Conservation (phyloP, 2,113 vertebrate genomes). For the Monopterus albus region DNA sequence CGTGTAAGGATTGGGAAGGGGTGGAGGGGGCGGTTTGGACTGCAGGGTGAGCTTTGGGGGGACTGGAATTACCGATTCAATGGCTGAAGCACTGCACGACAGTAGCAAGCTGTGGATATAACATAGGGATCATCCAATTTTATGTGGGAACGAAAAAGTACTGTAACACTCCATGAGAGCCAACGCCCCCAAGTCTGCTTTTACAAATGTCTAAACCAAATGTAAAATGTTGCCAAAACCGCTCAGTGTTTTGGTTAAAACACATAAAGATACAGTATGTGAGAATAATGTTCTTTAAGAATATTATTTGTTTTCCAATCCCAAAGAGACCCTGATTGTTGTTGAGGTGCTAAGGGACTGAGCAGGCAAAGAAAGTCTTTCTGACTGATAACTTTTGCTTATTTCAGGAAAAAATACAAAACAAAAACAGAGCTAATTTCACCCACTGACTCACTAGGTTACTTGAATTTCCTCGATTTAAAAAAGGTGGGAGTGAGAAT, state of each 20-base stretch:
- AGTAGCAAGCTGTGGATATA: conserved; percentile 61
- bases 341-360: conserved; percentile 24
- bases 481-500: conserved; percentile 7
- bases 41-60: conserved; percentile 58
- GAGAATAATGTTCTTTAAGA: conserved; percentile 30
- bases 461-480: conserved; percentile 5
- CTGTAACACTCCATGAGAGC: conserved; percentile 33
- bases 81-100: conserved; percentile 61
- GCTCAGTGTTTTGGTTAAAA: conserved; percentile 39
- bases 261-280: conserved; percentile 35
- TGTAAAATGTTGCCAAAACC: conserved; percentile 34
- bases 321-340: conserved; percentile 12
- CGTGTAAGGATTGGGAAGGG: conserved; percentile 67
- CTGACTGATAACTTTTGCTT: conserved; percentile 59
- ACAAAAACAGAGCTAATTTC: conserved; percentile 24
- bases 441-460: not conserved
- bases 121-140: conserved; percentile 55
- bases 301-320: conserved; percentile 37
- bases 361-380: conserved; percentile 28
- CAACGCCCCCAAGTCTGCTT: conserved; percentile 46
- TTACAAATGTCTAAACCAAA: conserved; percentile 34
- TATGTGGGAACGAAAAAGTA: no score
- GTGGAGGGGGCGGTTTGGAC: conserved; percentile 53
- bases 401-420: conserved; percentile 57
- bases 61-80: conserved; percentile 81